Percentiles rank a stretch among this genome's conserved stretches.
phyloP scores from a whole-genome alignment of 2,888 invertebrate species.

The Eupeodes latifasciatus region DNA sequence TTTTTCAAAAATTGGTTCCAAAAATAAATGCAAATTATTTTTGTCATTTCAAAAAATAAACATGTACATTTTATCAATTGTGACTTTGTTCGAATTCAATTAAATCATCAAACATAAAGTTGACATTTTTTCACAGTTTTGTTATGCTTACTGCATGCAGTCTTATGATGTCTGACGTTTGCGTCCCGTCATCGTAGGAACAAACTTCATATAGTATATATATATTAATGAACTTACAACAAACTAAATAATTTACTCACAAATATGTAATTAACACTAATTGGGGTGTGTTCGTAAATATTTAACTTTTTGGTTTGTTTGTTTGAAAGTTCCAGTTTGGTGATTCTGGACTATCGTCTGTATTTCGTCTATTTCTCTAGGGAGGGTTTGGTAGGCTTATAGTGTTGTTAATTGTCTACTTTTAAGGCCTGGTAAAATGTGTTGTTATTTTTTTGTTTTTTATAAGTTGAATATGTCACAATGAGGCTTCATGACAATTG shows the following conservation, averaged over 20 bases:
- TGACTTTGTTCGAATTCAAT: conserved; percentile 42
- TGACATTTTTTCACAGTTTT: conserved; percentile 40
- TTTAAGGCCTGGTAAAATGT: conserved; percentile 37
- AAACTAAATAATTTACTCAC: conserved; percentile 37
- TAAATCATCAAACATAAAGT: conserved; percentile 57
- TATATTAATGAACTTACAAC: conserved; percentile 33
- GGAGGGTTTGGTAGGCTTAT: conserved; percentile 7
- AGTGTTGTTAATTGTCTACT: conserved; percentile 19
- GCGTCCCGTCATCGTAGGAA: background rate
- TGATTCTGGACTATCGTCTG: conserved; percentile 4
- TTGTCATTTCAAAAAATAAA: background rate
- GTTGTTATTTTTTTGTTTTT: conserved; percentile 5
- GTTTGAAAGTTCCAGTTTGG: conserved; percentile 33
- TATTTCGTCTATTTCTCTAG: conserved; percentile 22
- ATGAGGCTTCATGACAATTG: conserved; percentile 32
- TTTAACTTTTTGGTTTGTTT: conserved; percentile 17
- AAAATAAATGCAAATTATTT: conserved; percentile 56
- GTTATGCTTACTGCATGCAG: background rate
- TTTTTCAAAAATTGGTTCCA: conserved; percentile 13
- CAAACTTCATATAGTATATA: conserved; percentile 8
- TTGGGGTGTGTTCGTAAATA: conserved; percentile 56
- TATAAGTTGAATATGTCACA: background rate
- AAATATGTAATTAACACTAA: conserved; percentile 56
- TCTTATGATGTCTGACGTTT: conserved; percentile 19
- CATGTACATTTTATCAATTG: background rate